A percentile compares a stretch with the other conserved stretches of the same genome.
Conservation (phyloP, 1,140 invertebrate genomes). For the Drosophila simulans region DNA sequence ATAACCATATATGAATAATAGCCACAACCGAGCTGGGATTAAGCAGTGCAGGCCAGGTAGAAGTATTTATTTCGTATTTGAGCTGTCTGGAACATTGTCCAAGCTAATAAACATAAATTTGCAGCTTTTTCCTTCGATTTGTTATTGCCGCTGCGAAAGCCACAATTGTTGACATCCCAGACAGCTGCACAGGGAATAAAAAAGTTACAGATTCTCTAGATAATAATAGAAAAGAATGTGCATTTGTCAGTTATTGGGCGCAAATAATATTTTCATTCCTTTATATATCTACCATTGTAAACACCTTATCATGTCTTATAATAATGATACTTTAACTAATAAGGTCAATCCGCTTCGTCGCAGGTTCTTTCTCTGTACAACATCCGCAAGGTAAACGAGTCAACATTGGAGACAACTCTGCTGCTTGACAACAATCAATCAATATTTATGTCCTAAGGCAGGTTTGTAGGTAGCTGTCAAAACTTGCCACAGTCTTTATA, state of each 20-base stretch:
- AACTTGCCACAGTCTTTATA: constrained; percentile 29
- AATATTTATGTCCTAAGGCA: constrained; percentile 75
- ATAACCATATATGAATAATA: constrained; percentile 42
- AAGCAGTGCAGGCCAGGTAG: constrained; percentile 35
- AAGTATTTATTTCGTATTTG: constrained; percentile 21
- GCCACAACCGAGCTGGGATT: constrained; percentile 21
- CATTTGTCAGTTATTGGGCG: background rate
- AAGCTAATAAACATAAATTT: constrained; percentile 50
- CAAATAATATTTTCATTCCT: too few species aligned
- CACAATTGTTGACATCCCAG: constrained; percentile 70
- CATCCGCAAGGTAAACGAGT: constrained; percentile 12
- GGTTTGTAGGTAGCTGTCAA: constrained; percentile 61
- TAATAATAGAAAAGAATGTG: too few species aligned
- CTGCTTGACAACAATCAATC: constrained; percentile 78
- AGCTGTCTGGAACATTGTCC: constrained; percentile 33
- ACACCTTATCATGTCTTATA: too few species aligned
- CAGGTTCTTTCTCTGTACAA: background rate
- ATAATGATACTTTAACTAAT: too few species aligned
- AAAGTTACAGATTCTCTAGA: background rate
- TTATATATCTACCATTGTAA: too few species aligned
- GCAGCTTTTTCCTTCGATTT: constrained; percentile 11
- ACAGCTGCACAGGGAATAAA: constrained; percentile 6
- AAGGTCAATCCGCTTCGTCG: too few species aligned
- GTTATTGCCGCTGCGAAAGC: constrained; percentile 39
- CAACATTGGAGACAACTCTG: constrained; percentile 10